A percentile compares a stretch with the other conserved stretches of the same genome.
Conservation (phyloP, 1,140 invertebrate species). For the Ectropis grisescens region DNA sequence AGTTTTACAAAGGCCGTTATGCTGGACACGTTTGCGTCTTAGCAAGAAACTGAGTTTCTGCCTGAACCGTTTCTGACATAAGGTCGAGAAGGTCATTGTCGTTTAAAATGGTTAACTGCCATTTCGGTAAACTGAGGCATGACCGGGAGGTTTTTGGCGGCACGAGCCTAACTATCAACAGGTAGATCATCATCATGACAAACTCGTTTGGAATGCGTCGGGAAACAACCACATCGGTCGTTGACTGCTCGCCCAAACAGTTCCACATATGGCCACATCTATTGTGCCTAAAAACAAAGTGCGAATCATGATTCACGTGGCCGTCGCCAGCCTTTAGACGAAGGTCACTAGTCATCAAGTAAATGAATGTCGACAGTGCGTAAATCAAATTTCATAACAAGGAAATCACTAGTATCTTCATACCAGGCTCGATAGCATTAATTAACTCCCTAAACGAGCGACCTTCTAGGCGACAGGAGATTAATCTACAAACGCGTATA, state of each 20-base stretch:
- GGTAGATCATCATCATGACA: slow-evolving; percentile 16
- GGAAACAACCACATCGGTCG: slow-evolving; percentile 27
- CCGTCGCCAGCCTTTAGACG: too few relatives aligned
- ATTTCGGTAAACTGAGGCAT: too few relatives aligned
- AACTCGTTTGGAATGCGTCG: slow-evolving; percentile 31
- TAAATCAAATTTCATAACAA: slow-evolving; percentile 42
- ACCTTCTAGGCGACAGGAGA: too few relatives aligned
- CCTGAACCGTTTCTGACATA: neutral
- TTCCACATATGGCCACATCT: slow-evolving; percentile 19
- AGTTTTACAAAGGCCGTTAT: slow-evolving; percentile 10
- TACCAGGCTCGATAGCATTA: slow-evolving; percentile 15
- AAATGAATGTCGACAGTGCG: slow-evolving; percentile 18
- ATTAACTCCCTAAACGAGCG: too few relatives aligned
- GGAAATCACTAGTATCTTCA: slow-evolving; percentile 16
- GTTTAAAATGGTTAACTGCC: too few relatives aligned
- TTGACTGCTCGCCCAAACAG: slow-evolving; percentile 38
- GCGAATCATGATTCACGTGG: slow-evolving; percentile 30
- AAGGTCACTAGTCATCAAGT: slow-evolving; percentile 40
- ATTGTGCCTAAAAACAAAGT: slow-evolving; percentile 25
- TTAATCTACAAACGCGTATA: too few relatives aligned
- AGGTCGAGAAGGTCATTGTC: too few relatives aligned
- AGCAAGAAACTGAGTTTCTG: too few relatives aligned
- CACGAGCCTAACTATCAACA: too few relatives aligned
- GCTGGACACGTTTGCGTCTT: slow-evolving; percentile 3
- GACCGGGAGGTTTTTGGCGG: too few relatives aligned